phyloP scores from a whole-genome alignment of 2,888 invertebrate species.

The Cryptocheilus praepositus region DNA sequence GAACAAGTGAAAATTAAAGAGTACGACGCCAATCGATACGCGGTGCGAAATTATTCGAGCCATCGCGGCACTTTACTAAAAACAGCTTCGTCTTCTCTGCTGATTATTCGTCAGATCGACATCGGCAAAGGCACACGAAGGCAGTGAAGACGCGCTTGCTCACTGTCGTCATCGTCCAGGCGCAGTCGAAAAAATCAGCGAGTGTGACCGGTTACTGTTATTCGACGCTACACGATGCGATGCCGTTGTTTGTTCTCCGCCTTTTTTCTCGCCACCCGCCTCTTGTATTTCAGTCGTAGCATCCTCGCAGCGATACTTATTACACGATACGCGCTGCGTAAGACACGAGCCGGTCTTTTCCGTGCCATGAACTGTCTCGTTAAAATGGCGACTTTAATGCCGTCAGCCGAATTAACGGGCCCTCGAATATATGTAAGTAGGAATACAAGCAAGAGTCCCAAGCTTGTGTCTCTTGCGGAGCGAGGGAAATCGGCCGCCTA shows the following conservation, averaged over 20 bases:
- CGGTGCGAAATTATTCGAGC: too few species aligned
- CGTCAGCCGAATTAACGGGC: too few species aligned
- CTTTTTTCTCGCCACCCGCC: slow-evolving; percentile 28
- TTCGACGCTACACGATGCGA: slow-evolving; percentile 49
- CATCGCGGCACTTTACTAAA: too few species aligned
- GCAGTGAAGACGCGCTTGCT: neutral
- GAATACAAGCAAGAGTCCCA: too few species aligned
- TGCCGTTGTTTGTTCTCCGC: slow-evolving; percentile 60
- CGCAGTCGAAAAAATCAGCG: slow-evolving; percentile 64
- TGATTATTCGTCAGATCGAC: too few species aligned
- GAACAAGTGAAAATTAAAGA: too few species aligned
- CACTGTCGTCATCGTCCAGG: slow-evolving; percentile 20
- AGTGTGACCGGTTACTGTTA: slow-evolving; percentile 74
- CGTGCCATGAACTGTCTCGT: neutral
- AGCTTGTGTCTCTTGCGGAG: too few species aligned
- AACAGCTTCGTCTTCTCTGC: too few species aligned
- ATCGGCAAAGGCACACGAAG: neutral
- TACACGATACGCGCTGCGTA: slow-evolving; percentile 26
- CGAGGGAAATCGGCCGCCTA: too few species aligned
- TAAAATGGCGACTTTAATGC: slow-evolving; percentile 4
- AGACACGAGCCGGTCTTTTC: slow-evolving; percentile 14
- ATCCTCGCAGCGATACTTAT: slow-evolving; percentile 20
- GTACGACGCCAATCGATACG: too few species aligned
- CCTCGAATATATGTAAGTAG: too few species aligned
- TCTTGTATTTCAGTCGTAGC: slow-evolving; percentile 24